phyloP scores from a whole-genome alignment of 2,888 invertebrate species.

The Watsonalla binaria region DNA sequence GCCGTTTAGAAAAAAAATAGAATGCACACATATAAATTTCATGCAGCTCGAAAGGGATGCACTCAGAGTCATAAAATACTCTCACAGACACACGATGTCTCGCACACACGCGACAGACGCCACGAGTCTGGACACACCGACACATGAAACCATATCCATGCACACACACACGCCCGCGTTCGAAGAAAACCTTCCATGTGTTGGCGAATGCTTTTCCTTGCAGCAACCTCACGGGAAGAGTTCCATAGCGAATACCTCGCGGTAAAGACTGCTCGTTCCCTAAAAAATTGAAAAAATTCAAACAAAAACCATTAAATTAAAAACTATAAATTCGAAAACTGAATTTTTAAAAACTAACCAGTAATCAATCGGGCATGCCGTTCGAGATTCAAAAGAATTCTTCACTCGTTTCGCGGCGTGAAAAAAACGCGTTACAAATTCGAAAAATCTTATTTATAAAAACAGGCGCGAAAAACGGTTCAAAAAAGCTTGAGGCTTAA shows the following conservation, averaged over 20 bases:
- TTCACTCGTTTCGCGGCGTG: slow-evolving; percentile 56
- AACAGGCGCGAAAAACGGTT: slow-evolving; percentile 22
- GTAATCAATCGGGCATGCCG: slow-evolving; percentile 58
- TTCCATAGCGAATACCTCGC: slow-evolving; percentile 79
- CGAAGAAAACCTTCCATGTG: slow-evolving; percentile 74
- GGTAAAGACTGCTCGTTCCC: slow-evolving; percentile 74
- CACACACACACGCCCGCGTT: slow-evolving; percentile 46
- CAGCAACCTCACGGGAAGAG: slow-evolving; percentile 78
- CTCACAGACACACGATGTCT: slow-evolving; percentile 40
- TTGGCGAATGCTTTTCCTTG: slow-evolving; percentile 79
- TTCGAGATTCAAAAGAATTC: slow-evolving; percentile 50
- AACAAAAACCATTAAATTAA: slow-evolving; percentile 32
- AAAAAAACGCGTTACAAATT: slow-evolving; percentile 50
- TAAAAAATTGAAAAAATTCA: slow-evolving; percentile 39
- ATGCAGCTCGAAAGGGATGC: slow-evolving; percentile 78
- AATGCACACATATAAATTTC: slow-evolving; percentile 75
- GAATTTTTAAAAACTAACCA: slow-evolving; percentile 15
- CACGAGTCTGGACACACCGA: slow-evolving; percentile 51
- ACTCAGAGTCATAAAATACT: slow-evolving; percentile 77
- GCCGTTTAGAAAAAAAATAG: slow-evolving; percentile 75
- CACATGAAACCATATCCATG: slow-evolving; percentile 38
- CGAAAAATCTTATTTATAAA: slow-evolving; percentile 37
- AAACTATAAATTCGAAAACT: slow-evolving; percentile 31
- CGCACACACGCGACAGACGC: slow-evolving; percentile 31
- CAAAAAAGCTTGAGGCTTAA: slow-evolving; percentile 15